phyloP scores from a whole-genome alignment of 2,797 vertebrate species.

The Labroides dimidiatus region DNA sequence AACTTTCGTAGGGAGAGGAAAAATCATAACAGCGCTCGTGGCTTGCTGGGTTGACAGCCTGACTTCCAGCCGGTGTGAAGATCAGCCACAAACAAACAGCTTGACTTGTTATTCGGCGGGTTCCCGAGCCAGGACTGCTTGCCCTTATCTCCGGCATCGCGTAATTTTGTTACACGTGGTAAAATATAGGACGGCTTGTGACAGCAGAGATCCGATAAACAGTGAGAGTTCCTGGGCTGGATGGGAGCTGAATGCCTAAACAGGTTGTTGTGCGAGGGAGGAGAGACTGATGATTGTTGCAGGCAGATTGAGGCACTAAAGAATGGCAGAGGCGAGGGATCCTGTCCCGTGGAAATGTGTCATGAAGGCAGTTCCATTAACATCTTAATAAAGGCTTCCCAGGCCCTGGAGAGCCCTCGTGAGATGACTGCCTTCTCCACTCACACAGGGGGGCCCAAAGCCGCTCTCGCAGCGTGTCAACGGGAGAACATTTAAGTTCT shows the following conservation, averaged over 20 bases:
- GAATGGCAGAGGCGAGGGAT: slow-evolving; percentile 70
- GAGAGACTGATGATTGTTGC: slow-evolving; percentile 73
- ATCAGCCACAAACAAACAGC: slow-evolving; percentile 73
- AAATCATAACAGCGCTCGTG: slow-evolving; percentile 42
- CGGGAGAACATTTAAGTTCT: slow-evolving; percentile 70
- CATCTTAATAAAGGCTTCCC: slow-evolving; percentile 85
- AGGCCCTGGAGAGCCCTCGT: slow-evolving; percentile 77
- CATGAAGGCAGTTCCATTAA: slow-evolving; percentile 86
- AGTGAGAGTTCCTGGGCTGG: slow-evolving; percentile 52
- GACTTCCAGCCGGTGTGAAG: slow-evolving; percentile 66
- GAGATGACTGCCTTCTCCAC: slow-evolving; percentile 64
- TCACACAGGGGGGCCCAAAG: slow-evolving; percentile 62
- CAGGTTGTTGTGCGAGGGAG: slow-evolving; percentile 72
- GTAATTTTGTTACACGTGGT: slow-evolving; percentile 75
- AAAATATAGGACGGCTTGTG: slow-evolving; percentile 73
- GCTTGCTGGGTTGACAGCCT: slow-evolving; percentile 55
- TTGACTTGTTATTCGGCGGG: slow-evolving; percentile 61
- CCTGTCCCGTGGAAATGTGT: slow-evolving; percentile 82
- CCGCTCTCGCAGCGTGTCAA: slow-evolving; percentile 63
- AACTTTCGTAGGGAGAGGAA: slow-evolving; percentile 13
- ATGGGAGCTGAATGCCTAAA: slow-evolving; percentile 68
- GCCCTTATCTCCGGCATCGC: slow-evolving; percentile 71
- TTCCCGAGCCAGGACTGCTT: slow-evolving; percentile 50
- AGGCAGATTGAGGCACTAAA: slow-evolving; percentile 71
- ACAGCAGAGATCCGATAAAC: slow-evolving; percentile 76